Evolutionary conservation across 2,113 vertebrate species (phyloP).

Genomic region (Psettodes erumei): DNA sequence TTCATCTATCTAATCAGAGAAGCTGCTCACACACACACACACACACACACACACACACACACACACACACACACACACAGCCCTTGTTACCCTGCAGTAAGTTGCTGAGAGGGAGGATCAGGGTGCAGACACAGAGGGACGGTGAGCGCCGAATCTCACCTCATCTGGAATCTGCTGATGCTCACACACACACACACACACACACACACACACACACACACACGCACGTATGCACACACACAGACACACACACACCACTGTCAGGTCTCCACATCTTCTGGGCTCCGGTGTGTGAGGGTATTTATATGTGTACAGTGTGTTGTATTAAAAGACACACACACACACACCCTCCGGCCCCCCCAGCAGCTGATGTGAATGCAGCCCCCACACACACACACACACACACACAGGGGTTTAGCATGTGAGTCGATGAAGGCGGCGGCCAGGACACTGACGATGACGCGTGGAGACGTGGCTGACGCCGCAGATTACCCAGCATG

Average conservation of each 20-base stretch:
- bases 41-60: constrained; percentile 29
- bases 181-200: constrained; percentile 23
- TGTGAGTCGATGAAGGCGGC: constrained; percentile 49
- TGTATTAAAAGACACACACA: constrained; percentile 2
- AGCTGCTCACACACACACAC: constrained; percentile 30
- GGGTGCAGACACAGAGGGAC: constrained; percentile 38
- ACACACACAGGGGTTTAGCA: too few species aligned
- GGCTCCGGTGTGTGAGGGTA: constrained; percentile 3
- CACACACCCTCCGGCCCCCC: too few species aligned
- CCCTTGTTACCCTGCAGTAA: constrained; percentile 63
- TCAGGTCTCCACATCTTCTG: constrained; percentile 1
- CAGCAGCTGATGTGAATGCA: constrained; percentile 19
- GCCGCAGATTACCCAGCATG: neutral
- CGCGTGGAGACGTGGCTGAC: too few species aligned
- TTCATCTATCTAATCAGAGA: constrained; percentile 54
- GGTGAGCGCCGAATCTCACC: constrained; percentile 33
- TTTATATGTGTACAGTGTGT: neutral
- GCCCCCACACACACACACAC: too few species aligned
- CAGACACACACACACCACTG: constrained; percentile 1
- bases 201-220: neutral
- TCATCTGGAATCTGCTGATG: constrained; percentile 54
- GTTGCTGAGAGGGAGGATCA: constrained; percentile 63
- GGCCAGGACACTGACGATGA: constrained; percentile 50
- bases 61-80: constrained; percentile 6
- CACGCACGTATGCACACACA: neutral